Evolutionary conservation across 2,113 vertebrate genomes (phyloP), one percentile per base, ranked within the genome.

Genomic region (Eolophus roseicapilla): DNA sequence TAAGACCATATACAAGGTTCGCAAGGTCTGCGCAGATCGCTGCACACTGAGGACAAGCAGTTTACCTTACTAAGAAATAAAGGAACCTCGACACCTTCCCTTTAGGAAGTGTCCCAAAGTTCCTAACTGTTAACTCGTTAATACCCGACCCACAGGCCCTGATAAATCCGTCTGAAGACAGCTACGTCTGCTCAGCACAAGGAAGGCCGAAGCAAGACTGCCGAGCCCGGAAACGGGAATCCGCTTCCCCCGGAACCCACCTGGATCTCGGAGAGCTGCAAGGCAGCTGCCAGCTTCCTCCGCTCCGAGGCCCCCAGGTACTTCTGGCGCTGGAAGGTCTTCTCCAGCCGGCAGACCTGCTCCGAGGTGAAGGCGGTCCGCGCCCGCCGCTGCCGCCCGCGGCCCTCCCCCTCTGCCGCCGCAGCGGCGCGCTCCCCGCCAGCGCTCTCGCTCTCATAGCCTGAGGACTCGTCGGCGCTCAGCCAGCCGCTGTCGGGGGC

Each of bases 201-300:
- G 5, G 4, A 50, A 21, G 19, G 14, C 19, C 15, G 10, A 15
- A 1, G 5, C 2, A 3, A 25, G 50, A 5, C 35, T 1, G 13
- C 35, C 21, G 19, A 11, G 6, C 29, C 43, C 0, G 29, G 44
- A 19, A 50, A 44, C n/a, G 6, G 4, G 17, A 7, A 27, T 9
- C 17, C 14, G 4, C 57, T 28, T 80, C 33, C 37, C 15, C 14
- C 8, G 8, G 28, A 24, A 86, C 97, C 82, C 67, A 99, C 98
- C 98, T 99, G 98, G 13, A 97, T 97, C 86, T 98, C 98, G 4
- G 98, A 98, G 64, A 99, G 98, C 15, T 76, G 96, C 46, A 99
- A 94, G 18, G 97, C 97, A 44, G 96, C 79, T 2, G 98, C 98
- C 3, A 98, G 97, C 93, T 98, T 98, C 46, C 96, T 92, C n/a